phyloP scores from a whole-genome alignment of 2,888 invertebrate species.

The Chromoteleia sp. region DNA sequence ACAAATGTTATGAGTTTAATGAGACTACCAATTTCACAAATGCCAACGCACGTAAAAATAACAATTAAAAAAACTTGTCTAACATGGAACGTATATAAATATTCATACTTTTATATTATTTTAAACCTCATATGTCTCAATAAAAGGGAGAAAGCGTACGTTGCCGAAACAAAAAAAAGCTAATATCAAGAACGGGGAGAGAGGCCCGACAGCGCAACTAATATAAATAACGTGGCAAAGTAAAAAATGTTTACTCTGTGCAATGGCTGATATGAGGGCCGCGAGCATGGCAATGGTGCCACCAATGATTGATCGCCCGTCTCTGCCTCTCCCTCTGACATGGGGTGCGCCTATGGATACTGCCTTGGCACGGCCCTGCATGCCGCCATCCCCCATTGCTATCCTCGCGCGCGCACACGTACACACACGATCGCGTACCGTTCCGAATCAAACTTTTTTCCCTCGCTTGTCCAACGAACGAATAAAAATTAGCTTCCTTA shows the following conservation, averaged over 20 bases:
- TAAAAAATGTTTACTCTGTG: slow-evolving; percentile 84
- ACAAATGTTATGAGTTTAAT: no score
- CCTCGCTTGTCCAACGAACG: slow-evolving; percentile 71
- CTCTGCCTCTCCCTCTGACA: slow-evolving; percentile 80
- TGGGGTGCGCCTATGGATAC: slow-evolving; percentile 80
- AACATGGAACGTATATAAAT: slow-evolving; percentile 39
- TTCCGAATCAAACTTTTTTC: slow-evolving; percentile 75
- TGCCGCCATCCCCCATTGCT: slow-evolving; percentile 71
- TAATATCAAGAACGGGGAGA: slow-evolving; percentile 69
- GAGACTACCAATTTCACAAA: background rate
- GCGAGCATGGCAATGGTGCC: slow-evolving; percentile 82
- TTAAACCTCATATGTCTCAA: slow-evolving; percentile 67
- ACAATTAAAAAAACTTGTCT: slow-evolving; percentile 17
- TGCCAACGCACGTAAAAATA: slow-evolving; percentile 9
- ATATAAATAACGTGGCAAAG: slow-evolving; percentile 84
- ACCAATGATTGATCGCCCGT: slow-evolving; percentile 83
- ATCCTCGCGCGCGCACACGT: slow-evolving; percentile 16
- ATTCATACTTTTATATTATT: slow-evolving; percentile 56
- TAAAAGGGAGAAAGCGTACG: slow-evolving; percentile 66
- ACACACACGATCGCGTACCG: slow-evolving; percentile 58
- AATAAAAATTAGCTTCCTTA: slow-evolving; percentile 72
- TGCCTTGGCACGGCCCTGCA: slow-evolving; percentile 78
- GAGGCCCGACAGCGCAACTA: slow-evolving; percentile 76
- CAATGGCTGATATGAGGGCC: slow-evolving; percentile 83
- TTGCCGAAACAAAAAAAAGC: slow-evolving; percentile 53